Evolutionary conservation across 2,797 vertebrate genomes (phyloP), one percentile per base, ranked within the genome.

Genomic region (Tachyglossus aculeatus): DNA sequence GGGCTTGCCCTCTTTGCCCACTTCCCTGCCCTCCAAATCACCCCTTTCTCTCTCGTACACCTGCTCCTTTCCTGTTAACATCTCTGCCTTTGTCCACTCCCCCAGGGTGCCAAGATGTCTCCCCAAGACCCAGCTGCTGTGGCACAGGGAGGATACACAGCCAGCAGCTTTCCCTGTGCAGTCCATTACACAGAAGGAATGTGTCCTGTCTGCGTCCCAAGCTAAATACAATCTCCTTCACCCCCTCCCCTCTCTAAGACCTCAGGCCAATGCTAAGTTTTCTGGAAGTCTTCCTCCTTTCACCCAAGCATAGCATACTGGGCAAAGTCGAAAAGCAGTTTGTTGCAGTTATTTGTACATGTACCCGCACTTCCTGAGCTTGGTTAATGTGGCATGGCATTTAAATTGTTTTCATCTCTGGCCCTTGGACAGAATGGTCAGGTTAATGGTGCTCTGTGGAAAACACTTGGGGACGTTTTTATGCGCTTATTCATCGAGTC

Each of bases 151-250:
- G 22, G 24, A 14, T 24, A 47, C 31, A 27, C 15, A n/a, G 3
- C 25, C 25, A 29, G 44, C 44, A n/a, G n/a, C 44, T 27, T 12
- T 3, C 2, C 3, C 25, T 3, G 61, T 48, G 56, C 41, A 66
- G 67, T 61, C 68, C 74, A 77, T 77, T 77, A 77, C 71, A 52
- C 74, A 67, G 22, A 33, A 66, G 74, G 74, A 77, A 77, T 77
- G 61, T 41, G 22, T 24, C 15, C 25, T 61, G 62, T 67, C 39
- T 56, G 34, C 53, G 47, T 47, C 2, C 45, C 45, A 60, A 59
- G 56, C 34, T 29, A 29, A 48, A 19, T 6, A 15, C 6, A 18
- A 27, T 19, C 8, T 11, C 3, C 25, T 48, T 47, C 4, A 24
- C 19, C 10, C 10, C 2, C 40, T 43, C 19, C 5, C 4, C n/a